Conservation (phyloP, 2,888 invertebrate species). For the Lasioglossum leucozonium region DNA sequence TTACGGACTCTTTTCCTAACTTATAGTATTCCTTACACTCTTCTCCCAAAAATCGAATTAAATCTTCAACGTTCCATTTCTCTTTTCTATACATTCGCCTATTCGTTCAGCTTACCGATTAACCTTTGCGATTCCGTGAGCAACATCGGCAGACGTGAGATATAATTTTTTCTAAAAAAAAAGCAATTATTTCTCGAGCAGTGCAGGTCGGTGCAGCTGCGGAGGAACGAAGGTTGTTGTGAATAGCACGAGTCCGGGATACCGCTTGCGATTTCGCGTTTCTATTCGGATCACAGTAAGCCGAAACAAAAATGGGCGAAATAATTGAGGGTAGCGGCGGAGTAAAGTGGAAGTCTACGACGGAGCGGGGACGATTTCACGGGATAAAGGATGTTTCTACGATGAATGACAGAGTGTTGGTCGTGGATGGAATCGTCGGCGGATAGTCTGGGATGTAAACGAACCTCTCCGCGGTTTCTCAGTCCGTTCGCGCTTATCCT, state of each 20-base stretch:
- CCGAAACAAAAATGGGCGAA: conserved; percentile 3
- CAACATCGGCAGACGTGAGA: too few species aligned
- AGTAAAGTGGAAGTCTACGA: conserved; percentile 6
- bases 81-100: too few species aligned
- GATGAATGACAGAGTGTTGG: conserved; percentile 13
- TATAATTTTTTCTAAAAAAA: not conserved
- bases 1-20: too few species aligned
- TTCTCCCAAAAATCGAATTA: not conserved
- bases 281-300: not conserved
- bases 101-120: too few species aligned
- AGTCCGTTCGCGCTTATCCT: conserved; percentile 49
- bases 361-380: conserved; percentile 13
- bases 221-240: not conserved
- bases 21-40: too few species aligned
- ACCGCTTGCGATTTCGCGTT: not conserved
- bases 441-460: conserved; percentile 12
- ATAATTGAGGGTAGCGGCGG: not conserved
- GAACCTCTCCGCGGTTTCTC: conserved; percentile 6
- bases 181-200: not conserved
- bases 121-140: too few species aligned
- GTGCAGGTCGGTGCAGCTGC: not conserved
- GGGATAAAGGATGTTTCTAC: conserved; percentile 2
- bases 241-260: not conserved
- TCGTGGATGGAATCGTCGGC: conserved; percentile 7
- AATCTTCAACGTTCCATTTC: not conserved